Evolutionary conservation across 2,888 invertebrate genomes (phyloP).

Genomic region (Abrostola triplasia): DNA sequence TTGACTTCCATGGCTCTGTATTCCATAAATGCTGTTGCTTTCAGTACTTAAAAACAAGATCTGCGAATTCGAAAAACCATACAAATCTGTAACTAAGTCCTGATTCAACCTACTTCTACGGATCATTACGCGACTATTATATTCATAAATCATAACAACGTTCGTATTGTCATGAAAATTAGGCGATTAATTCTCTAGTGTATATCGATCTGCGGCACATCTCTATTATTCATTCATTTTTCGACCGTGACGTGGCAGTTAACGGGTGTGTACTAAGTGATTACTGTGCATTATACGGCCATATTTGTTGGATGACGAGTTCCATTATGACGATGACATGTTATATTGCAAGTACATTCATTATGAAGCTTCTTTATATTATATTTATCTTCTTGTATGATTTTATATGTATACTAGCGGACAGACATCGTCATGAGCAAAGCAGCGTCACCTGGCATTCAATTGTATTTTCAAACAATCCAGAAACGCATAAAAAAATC

Average conservation of each 20-base stretch:
- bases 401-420: too few relatives aligned
- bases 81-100: background rate
- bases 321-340: slow-evolving; percentile 38
- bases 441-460: too few relatives aligned
- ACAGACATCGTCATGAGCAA: too few relatives aligned
- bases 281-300: slow-evolving; percentile 42
- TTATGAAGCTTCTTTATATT: background rate
- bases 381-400: too few relatives aligned
- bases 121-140: slow-evolving; percentile 22
- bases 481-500: too few relatives aligned
- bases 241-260: slow-evolving; percentile 36
- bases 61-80: background rate
- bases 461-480: too few relatives aligned
- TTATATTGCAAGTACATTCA: slow-evolving; percentile 16
- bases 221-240: slow-evolving; percentile 43
- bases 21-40: too few relatives aligned
- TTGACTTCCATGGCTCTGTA: too few relatives aligned
- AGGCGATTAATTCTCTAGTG: slow-evolving; percentile 28
- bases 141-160: slow-evolving; percentile 18
- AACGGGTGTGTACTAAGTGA: slow-evolving; percentile 38
- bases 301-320: slow-evolving; percentile 16
- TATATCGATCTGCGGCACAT: slow-evolving; percentile 33
- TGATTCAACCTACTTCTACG: slow-evolving; percentile 17
- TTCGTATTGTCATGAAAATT: slow-evolving; percentile 32
- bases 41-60: too few relatives aligned